phyloP scores from a whole-genome alignment of 2,888 invertebrate species.

The Andrena bucephala region DNA sequence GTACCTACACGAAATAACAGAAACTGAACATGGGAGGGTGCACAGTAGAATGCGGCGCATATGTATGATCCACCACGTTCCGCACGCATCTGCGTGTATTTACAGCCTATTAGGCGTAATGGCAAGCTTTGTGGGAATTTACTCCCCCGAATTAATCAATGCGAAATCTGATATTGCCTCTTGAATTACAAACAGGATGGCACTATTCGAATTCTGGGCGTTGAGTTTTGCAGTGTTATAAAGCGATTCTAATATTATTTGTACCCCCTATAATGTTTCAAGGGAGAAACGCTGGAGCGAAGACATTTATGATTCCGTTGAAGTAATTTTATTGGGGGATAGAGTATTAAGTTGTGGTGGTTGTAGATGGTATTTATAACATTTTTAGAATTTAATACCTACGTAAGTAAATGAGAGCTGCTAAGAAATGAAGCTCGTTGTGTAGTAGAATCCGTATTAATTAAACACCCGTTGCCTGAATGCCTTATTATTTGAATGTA shows the following conservation, averaged over 20 bases:
- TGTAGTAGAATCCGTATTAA: too few relatives aligned
- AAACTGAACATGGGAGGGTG: constrained; percentile 15
- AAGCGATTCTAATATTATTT: not conserved
- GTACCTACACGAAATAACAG: constrained; percentile 15
- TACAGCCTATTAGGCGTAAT: constrained; percentile 64
- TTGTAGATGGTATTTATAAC: too few relatives aligned
- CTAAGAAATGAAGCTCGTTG: too few relatives aligned
- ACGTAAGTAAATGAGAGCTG: too few relatives aligned
- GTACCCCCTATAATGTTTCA: too few relatives aligned
- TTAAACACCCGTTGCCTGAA: too few relatives aligned
- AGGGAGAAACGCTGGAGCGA: too few relatives aligned
- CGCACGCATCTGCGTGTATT: constrained; percentile 66
- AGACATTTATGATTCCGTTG: too few relatives aligned
- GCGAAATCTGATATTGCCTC: constrained; percentile 53
- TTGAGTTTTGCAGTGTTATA: not conserved
- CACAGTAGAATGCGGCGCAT: constrained; percentile 35
- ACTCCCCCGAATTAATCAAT: constrained; percentile 64
- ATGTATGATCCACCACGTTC: constrained; percentile 52
- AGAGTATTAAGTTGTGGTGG: too few relatives aligned
- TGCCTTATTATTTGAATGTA: too few relatives aligned
- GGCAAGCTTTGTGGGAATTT: constrained; percentile 64
- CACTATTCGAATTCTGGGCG: constrained; percentile 4
- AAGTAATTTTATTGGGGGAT: too few relatives aligned
- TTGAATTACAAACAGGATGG: constrained; percentile 40
- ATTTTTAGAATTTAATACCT: too few relatives aligned